Evolutionary conservation across 2,888 invertebrate species (phyloP).

Genomic region (Lochmaea capreae): DNA sequence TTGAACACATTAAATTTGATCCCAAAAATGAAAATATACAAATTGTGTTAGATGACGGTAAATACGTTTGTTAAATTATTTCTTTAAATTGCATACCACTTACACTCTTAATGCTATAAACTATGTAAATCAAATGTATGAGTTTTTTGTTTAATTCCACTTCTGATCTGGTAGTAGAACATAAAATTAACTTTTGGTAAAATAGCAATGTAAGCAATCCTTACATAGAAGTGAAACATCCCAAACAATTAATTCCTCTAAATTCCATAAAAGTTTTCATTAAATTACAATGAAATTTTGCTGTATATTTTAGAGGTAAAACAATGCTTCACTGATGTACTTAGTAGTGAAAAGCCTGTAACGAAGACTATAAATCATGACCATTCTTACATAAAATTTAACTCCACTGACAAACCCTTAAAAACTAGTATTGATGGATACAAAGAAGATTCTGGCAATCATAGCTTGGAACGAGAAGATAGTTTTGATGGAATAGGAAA

Average conservation of each 20-base stretch:
- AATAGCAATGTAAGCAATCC: neutral
- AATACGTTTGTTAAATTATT: neutral
- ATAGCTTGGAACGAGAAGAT: neutral
- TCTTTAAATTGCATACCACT: neutral
- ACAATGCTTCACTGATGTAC: neutral
- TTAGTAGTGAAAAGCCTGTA: neutral
- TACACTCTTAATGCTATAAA: neutral
- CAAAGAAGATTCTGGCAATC: slow-evolving; percentile 8
- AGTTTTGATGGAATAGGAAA: slow-evolving; percentile 5
- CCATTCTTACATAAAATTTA: slow-evolving; percentile 24
- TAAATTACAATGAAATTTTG: neutral
- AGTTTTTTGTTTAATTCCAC: neutral
- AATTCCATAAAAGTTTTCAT: neutral
- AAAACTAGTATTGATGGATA: neutral
- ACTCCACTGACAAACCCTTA: neutral
- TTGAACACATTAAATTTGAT: slow-evolving; percentile 34
- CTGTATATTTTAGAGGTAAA: slow-evolving; percentile 13
- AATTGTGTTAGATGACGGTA: slow-evolving; percentile 18
- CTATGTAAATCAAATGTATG: neutral
- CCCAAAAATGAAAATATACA: slow-evolving; percentile 19
- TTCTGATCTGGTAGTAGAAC: neutral
- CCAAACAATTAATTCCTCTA: no score
- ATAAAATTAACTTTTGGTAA: neutral
- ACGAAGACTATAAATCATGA: slow-evolving; percentile 14
- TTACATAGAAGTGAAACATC: neutral